Base-by-base conservation (phyloP, 1,140 invertebrate genomes). In the Cotesia glomerata region DNA sequence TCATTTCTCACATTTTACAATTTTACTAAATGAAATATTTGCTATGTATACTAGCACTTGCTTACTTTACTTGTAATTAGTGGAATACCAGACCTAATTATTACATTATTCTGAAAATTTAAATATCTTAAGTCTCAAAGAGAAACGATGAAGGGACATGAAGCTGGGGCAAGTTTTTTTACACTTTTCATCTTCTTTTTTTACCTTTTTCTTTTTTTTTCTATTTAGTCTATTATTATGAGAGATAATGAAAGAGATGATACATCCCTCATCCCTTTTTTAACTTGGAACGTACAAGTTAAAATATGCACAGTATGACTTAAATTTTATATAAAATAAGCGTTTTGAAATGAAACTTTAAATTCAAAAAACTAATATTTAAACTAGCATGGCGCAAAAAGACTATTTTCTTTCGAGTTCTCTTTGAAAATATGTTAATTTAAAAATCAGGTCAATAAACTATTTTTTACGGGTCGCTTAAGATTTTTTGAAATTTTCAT, bases 71-170 rank as follows among this genome's bases (percentile, higher is more conserved):
- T 61, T 72, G 61, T 72, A 56, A 66, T 72, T 72, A 66, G 51
- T 59, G 35, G 3, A 58, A 35, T 56, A 36, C 26, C 8, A 63
- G 52, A 66, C 54, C 54, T 65, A 52, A 72, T 72, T 72, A 65
- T 72, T 54, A 56, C 51, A 72, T 72, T 67, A 16, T 52, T 51
- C 49, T 3, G 2, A n/a, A 67, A 67, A 67, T 67, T 67, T 67
- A 49, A 67, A 67, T 67, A 67, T 54, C 65, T 36, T 45, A 64
- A 14, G 13, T 16, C 35, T 65, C 65, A 67, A 67, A 67, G 65
- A 13, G 51, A 34, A 34, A 54, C 32, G 49, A 32, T 32, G 65
- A 54, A 52, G 49, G 34, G 65, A 67, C 18, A 45, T 35, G 39
- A 52, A 36, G 62, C 18, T 36, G 39, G 14, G 36, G 49, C 18